These are phyloP conservation scores for Clistopyga incitator DNA, from an alignment of 2,888 invertebrate genomes.

Conservation along the genomic window DNA sequence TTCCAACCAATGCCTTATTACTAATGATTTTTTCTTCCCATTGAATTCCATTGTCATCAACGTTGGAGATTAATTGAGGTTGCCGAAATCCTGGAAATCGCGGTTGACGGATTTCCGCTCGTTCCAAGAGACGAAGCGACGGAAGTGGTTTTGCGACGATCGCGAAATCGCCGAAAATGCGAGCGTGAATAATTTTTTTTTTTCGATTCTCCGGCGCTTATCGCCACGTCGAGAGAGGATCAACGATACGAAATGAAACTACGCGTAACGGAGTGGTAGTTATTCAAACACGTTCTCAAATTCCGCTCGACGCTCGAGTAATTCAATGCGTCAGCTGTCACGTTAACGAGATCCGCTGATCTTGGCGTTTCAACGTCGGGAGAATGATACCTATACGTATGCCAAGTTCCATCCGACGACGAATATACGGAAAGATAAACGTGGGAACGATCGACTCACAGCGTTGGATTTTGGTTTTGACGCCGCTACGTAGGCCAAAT, in stretches of 20 bases:
- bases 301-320: slow-evolving; percentile 69
- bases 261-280: slow-evolving; percentile 36
- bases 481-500: slow-evolving; percentile 99
- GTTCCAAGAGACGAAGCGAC: slow-evolving; percentile 14
- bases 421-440: slow-evolving; percentile 27
- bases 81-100: slow-evolving; percentile 31
- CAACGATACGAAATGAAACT: slow-evolving; percentile 53
- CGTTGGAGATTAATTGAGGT: slow-evolving; percentile 7
- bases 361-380: slow-evolving; percentile 53
- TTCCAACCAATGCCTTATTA: background rate
- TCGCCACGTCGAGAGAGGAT: slow-evolving; percentile 57
- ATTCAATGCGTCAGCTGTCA: slow-evolving; percentile 73
- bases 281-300: slow-evolving; percentile 72
- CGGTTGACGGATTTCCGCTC: slow-evolving; percentile 57
- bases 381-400: slow-evolving; percentile 30
- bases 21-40: background rate
- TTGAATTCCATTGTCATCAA: background rate
- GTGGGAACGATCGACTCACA: slow-evolving; percentile 86
- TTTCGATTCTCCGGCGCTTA: slow-evolving; percentile 51
- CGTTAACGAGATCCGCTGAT: slow-evolving; percentile 70
- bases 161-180: slow-evolving; percentile 48
- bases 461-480: slow-evolving; percentile 97
- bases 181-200: slow-evolving; percentile 27
- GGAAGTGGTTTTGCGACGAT: slow-evolving; percentile 53
- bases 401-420: slow-evolving; percentile 8